Base-by-base conservation (phyloP, 1,140 invertebrate genomes). In the Ylistrum balloti region DNA sequence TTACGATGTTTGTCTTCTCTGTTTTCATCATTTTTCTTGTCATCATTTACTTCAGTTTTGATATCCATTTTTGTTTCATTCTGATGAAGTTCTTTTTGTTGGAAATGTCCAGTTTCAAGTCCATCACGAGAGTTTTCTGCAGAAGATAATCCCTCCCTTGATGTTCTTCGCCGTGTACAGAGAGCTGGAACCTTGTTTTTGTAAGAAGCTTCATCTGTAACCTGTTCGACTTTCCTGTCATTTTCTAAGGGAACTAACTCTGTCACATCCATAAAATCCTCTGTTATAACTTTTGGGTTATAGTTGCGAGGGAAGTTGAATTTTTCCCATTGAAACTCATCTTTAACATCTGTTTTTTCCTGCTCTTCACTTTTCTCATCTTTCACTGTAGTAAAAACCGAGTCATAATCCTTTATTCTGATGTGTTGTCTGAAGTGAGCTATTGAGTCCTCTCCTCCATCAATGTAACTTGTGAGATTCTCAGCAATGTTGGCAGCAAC, bases 281-380 rank as follows among this genome's bases (percentile, higher is more conserved):
- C 88, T 13, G 88, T 41, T 28, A 90, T 34, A 17, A 91, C 35
- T 34, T 87, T 91, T 33, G 91, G 88, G 38, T 93, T 34, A 86
- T 92, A 93, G 41, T 89, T 92, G 13, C 87, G 91, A 11, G 94
- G 94, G 86, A 95, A 95, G 90, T 95, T 95, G 86, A 93, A 95
- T 3, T 90, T 33, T 35, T 94, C 91, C 93, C 93, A 93, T 28
- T 74, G 56, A 74, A 74, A 28, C 28, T 74, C n/a, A 5, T 74
- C 56, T 20, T 91, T 87, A 33, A 93, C 32, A 13, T 92, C 74
- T 17, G 32, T n/a, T 28, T 33, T 33, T 88, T 90, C 85, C 20
- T 33, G 38, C 22, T 48, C 56, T 22, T 85, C 32, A 33, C 20
- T 48, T 45, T 89, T 86, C 11, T 92, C 88, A 7, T 90, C 87